Evolutionary conservation across 2,797 vertebrate genomes (phyloP).

Genomic region (Lepus townsendii): DNA sequence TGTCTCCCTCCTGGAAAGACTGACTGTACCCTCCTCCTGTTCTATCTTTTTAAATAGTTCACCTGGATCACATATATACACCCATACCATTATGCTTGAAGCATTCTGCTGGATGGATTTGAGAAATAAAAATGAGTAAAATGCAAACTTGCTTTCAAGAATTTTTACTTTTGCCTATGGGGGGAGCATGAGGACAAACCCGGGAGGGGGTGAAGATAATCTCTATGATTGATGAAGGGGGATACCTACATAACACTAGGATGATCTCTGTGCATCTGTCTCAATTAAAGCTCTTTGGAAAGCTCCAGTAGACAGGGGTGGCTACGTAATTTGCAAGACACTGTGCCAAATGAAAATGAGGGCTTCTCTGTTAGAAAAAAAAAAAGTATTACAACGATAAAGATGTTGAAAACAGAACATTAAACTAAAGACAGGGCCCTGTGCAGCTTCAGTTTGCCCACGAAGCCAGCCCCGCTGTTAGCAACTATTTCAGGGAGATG

Average conservation of each 20-base stretch:
- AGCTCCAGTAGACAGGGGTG: not conserved
- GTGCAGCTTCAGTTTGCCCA: not conserved
- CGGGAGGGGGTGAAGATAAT: not conserved
- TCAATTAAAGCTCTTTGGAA: not conserved
- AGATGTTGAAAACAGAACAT: not conserved
- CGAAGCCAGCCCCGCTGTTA: not conserved
- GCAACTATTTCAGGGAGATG: not conserved
- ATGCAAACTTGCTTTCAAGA: not conserved
- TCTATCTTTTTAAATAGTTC: not conserved
- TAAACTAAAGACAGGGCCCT: not conserved
- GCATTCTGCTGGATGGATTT: not conserved
- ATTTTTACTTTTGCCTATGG: not conserved
- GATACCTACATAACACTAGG: not conserved
- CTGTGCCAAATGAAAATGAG: not conserved
- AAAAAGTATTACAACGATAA: slow-evolving; percentile 12
- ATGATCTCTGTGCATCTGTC: not conserved
- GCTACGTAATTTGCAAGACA: not conserved
- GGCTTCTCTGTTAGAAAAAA: not conserved
- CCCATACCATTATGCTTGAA: not conserved
- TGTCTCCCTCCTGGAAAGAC: not conserved
- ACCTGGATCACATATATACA: not conserved
- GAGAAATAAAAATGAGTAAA: slow-evolving; percentile 46
- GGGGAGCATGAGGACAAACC: not conserved
- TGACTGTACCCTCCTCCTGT: not conserved
- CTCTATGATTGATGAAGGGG: not conserved